These are phyloP conservation scores for Bathynomus jamesi DNA, from an alignment of 1,140 invertebrate genomes.

Conservation along the genomic window DNA sequence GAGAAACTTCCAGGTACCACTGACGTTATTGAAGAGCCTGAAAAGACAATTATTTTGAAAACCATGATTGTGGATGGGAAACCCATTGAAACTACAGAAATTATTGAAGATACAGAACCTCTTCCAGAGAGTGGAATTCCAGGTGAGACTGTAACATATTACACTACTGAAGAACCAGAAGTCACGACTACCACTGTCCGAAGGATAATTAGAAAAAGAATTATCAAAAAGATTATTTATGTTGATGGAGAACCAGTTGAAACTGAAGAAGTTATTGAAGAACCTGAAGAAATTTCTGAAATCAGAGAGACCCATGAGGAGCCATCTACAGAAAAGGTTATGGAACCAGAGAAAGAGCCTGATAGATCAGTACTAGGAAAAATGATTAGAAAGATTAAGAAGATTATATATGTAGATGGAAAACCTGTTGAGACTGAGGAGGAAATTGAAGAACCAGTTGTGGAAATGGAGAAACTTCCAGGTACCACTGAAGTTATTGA, in stretches of 20 bases:
- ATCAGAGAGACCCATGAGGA: neutral
- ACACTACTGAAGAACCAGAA: constrained; percentile 18
- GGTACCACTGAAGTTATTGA: neutral
- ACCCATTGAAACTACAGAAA: constrained; percentile 8
- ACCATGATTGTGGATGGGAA: neutral
- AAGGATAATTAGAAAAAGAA: neutral
- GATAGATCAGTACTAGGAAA: too few species aligned
- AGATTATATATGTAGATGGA: constrained; percentile 9
- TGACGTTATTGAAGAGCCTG: neutral
- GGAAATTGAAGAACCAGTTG: constrained; percentile 8
- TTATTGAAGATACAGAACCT: constrained; percentile 4
- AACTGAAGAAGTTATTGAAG: constrained; percentile 70
- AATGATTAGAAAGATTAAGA: constrained; percentile 1
- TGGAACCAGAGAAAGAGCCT: constrained; percentile 7
- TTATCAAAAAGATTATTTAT: constrained; percentile 15
- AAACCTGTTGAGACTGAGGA: constrained; percentile 1
- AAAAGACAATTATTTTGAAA: neutral
- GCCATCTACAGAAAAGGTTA: neutral
- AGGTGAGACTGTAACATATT: too few species aligned
- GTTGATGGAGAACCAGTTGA: constrained; percentile 44
- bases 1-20: too few species aligned
- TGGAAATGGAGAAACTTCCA: neutral
- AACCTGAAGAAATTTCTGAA: constrained; percentile 12
- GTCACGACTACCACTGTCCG: neutral
- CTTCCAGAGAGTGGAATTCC: too few species aligned